A percentile compares a stretch with the other conserved stretches of the same genome.
These are phyloP conservation scores for Hephaestus fuliginosus DNA, from an alignment of 2,797 vertebrate species.

Conservation along the genomic window DNA sequence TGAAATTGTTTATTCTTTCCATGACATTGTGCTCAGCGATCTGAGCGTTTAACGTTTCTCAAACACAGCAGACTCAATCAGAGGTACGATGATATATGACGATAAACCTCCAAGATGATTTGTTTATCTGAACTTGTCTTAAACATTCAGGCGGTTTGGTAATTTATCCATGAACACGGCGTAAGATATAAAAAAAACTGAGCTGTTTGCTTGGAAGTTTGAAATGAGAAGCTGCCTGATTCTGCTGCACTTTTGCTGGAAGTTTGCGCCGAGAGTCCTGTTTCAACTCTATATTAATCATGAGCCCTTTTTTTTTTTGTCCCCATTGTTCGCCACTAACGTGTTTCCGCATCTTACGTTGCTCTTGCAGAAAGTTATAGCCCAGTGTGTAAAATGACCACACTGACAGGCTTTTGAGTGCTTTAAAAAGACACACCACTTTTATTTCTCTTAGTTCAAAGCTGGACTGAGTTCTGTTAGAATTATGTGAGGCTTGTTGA, in stretches of 20 bases:
- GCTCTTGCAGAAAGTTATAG: not conserved
- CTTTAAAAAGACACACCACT: not conserved
- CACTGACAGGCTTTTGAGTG: not conserved
- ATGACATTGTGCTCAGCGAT: slow-evolving; percentile 6
- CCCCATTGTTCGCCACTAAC: not conserved
- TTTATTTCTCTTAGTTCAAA: not conserved
- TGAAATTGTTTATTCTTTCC: not conserved
- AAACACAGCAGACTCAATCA: not conserved
- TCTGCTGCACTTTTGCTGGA: no score
- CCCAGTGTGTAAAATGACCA: not conserved
- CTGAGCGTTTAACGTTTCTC: slow-evolving; percentile 9
- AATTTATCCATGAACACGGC: slow-evolving; percentile 22
- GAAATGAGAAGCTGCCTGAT: no score
- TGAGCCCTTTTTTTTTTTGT: not conserved
- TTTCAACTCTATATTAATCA: not conserved
- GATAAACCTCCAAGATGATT: slow-evolving; percentile 10
- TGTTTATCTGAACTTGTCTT: slow-evolving; percentile 31
- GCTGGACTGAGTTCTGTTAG: not conserved
- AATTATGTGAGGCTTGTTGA: not conserved
- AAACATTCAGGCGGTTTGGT: slow-evolving; percentile 9
- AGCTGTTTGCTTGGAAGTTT: not conserved
- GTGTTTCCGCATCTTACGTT: not conserved
- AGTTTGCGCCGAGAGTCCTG: no score
- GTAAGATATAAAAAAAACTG: slow-evolving; percentile 2
- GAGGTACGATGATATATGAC: not conserved